These are phyloP conservation scores for Motacilla tschutschensis DNA, from an alignment of 2,113 vertebrate genomes.

Conservation along the genomic window DNA sequence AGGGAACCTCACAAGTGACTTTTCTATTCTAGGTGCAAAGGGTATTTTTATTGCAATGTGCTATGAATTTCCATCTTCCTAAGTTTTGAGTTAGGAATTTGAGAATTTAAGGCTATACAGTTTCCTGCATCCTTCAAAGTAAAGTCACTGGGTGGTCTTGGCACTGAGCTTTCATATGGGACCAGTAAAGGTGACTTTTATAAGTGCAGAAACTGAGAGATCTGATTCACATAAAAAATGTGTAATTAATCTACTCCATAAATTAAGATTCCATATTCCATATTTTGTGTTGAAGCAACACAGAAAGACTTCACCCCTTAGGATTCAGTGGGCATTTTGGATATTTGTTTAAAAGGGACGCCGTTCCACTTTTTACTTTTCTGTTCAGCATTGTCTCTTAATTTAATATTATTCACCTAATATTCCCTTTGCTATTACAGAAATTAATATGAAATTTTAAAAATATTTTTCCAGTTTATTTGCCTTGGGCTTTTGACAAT, in stretches of 20 bases:
- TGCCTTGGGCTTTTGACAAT: slow-evolving; percentile 20
- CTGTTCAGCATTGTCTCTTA: not conserved
- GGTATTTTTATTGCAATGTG: not conserved
- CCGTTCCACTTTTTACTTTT: not conserved
- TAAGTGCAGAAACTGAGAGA: not conserved
- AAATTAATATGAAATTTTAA: not conserved
- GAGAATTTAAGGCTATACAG: slow-evolving; percentile 28
- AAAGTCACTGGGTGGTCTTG: slow-evolving; percentile 55
- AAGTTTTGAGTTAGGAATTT: slow-evolving; percentile 46
- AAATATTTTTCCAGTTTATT: slow-evolving; percentile 23
- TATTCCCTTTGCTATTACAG: not conserved
- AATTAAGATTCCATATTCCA: not conserved
- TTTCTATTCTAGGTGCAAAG: not conserved
- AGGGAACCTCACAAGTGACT: not conserved
- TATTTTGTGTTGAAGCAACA: not conserved
- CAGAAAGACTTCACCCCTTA: not conserved
- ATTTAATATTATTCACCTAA: not conserved
- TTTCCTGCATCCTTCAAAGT: slow-evolving; percentile 36
- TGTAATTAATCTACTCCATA: slow-evolving; percentile 2
- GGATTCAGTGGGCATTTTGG: not conserved
- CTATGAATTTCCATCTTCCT: slow-evolving; percentile 28
- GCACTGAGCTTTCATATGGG: not conserved
- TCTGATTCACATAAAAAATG: slow-evolving; percentile 20
- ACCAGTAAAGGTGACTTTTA: slow-evolving; percentile 23
- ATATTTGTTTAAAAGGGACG: not conserved